Percentiles rank a stretch among this genome's conserved stretches.
Conservation (phyloP, 2,113 vertebrate genomes). For the Orientallactaga bullata region DNA sequence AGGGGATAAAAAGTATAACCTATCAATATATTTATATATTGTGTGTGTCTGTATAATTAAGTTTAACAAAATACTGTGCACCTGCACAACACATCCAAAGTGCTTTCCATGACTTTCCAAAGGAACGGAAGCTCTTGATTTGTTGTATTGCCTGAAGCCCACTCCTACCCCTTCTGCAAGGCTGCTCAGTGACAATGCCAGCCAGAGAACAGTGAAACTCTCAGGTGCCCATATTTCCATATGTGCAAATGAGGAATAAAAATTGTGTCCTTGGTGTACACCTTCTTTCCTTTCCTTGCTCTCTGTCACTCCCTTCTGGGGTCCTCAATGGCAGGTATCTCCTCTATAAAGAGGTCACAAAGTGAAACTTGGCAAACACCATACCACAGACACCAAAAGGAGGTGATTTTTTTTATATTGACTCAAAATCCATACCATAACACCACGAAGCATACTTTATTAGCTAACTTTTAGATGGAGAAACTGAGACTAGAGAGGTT, state of each 20-base stretch:
- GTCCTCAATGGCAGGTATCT: not conserved
- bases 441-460: not conserved
- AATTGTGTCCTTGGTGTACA: constrained; percentile 47
- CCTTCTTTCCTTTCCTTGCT: not conserved
- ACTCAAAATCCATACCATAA: not conserved
- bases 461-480: not conserved
- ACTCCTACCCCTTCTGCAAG: constrained; percentile 77
- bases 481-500: not conserved
- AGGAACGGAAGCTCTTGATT: constrained; percentile 74
- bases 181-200: constrained; percentile 60
- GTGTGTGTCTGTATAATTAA: too few species aligned
- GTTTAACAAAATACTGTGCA: not conserved
- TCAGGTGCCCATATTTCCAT: constrained; percentile 58
- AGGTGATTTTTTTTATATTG: not conserved
- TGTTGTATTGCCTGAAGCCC: constrained; percentile 58
- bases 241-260: constrained; percentile 66
- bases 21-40: too few species aligned
- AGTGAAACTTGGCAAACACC: not conserved
- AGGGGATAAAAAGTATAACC: too few species aligned
- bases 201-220: constrained; percentile 58
- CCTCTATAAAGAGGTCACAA: too few species aligned
- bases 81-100: constrained; percentile 59
- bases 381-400: too few species aligned
- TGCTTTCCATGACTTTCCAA: constrained; percentile 67
- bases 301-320: not conserved